Evolutionary conservation across 2,797 vertebrate genomes (phyloP).

Genomic region (Muscicapa striata): DNA sequence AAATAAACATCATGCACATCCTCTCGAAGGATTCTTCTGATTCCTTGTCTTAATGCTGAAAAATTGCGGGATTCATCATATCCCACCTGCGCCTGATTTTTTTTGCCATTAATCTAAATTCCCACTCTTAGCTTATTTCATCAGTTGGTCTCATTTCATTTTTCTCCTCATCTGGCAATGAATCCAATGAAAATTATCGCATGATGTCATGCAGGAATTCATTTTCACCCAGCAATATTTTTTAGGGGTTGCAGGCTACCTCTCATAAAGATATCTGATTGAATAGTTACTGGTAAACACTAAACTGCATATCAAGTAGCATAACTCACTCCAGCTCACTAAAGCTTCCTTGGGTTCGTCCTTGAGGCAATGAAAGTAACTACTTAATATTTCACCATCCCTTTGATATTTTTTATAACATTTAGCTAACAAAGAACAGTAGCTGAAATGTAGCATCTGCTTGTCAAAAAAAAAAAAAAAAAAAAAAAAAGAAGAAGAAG

Average conservation of each 20-base stretch:
- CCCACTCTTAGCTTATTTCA: conserved; percentile 29
- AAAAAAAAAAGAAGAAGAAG: background rate
- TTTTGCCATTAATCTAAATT: conserved; percentile 7
- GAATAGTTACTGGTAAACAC: conserved; percentile 48
- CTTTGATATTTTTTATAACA: conserved; percentile 56
- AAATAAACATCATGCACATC: conserved; percentile 55
- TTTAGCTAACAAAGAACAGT: background rate
- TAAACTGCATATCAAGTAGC: conserved; percentile 41
- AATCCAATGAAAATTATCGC: conserved; percentile 38
- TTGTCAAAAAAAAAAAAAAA: background rate
- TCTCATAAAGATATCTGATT: conserved; percentile 27
- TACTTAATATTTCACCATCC: conserved; percentile 68
- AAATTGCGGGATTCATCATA: conserved; percentile 3
- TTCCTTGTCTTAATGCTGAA: conserved; percentile 36
- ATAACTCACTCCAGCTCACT: conserved; percentile 33
- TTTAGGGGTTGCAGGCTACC: conserved; percentile 47
- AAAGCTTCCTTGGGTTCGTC: conserved; percentile 15
- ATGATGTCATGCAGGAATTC: conserved; percentile 41
- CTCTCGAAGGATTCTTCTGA: conserved; percentile 44
- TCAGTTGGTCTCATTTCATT: conserved; percentile 53
- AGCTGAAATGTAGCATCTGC: conserved; percentile 10
- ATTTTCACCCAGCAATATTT: conserved; percentile 16
- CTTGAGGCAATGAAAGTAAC: conserved; percentile 46
- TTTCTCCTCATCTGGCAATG: conserved; percentile 14
- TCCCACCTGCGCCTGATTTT: conserved; percentile 34